Evolutionary conservation across 1,140 invertebrate genomes (phyloP).

Genomic region (Eriocheir sinensis): DNA sequence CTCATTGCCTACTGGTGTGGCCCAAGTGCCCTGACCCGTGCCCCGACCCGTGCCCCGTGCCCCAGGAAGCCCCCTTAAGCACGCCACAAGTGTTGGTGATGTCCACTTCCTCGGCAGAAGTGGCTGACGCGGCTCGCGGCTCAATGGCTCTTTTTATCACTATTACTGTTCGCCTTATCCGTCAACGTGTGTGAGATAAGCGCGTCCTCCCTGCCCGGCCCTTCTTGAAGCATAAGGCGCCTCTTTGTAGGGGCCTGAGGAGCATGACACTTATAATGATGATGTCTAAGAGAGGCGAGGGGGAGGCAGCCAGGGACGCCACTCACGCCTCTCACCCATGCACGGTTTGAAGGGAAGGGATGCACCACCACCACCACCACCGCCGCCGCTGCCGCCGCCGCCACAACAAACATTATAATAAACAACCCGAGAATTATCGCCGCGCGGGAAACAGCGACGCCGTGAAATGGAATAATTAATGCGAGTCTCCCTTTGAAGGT

Average conservation of each 20-base stretch:
- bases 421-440: neutral
- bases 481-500: neutral
- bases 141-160: neutral
- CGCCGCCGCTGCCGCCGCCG: no score
- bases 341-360: neutral
- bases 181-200: neutral
- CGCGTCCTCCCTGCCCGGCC: neutral
- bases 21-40: no score
- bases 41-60: no score
- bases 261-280: slow-evolving; percentile 25
- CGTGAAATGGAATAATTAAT: neutral
- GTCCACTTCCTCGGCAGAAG: neutral
- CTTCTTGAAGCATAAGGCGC: neutral
- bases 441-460: neutral
- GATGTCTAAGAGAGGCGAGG: slow-evolving; percentile 9
- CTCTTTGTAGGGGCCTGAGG: neutral
- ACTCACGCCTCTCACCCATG: neutral
- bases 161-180: neutral
- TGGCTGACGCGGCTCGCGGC: neutral
- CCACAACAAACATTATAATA: neutral
- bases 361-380: no score
- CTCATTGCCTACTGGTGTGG: neutral
- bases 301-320: no score
- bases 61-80: neutral
- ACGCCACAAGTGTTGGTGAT: neutral